Evolutionary conservation across 2,113 vertebrate species (phyloP).

Genomic region (Pituophis catenifer): DNA sequence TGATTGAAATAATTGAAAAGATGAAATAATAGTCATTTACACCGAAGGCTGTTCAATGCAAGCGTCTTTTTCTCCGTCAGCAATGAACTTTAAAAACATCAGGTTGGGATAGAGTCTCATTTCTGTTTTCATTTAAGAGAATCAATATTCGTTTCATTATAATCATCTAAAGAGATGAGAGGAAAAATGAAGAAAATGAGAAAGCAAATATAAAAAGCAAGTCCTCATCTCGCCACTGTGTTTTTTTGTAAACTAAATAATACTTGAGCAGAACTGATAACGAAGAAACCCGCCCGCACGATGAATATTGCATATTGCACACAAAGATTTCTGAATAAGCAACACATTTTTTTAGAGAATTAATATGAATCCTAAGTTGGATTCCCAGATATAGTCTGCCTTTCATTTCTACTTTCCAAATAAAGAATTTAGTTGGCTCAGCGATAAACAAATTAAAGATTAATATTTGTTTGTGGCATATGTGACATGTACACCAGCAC

Average conservation of each 20-base stretch:
- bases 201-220: conserved; percentile 69
- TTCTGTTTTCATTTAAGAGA: conserved; percentile 43
- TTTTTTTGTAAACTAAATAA: conserved; percentile 68
- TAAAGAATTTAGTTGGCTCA: conserved; percentile 50
- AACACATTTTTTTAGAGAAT: conserved; percentile 63
- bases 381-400: conserved; percentile 55
- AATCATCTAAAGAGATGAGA: conserved; percentile 61
- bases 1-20: not conserved
- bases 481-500: not conserved
- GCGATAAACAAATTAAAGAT: conserved; percentile 46
- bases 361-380: conserved; percentile 62
- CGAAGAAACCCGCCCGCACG: conserved; percentile 68
- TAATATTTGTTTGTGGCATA: not conserved
- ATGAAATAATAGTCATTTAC: not conserved
- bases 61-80: not conserved
- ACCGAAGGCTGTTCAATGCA: not conserved
- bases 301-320: conserved; percentile 66
- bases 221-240: conserved; percentile 57
- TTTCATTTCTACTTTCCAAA: conserved; percentile 53
- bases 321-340: conserved; percentile 59
- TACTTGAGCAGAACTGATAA: conserved; percentile 63
- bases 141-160: conserved; percentile 58
- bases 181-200: conserved; percentile 55
- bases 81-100: not conserved
- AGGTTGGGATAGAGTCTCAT: not conserved